phyloP scores from a whole-genome alignment of 2,888 invertebrate species.

The Eupithecia centaureata region DNA sequence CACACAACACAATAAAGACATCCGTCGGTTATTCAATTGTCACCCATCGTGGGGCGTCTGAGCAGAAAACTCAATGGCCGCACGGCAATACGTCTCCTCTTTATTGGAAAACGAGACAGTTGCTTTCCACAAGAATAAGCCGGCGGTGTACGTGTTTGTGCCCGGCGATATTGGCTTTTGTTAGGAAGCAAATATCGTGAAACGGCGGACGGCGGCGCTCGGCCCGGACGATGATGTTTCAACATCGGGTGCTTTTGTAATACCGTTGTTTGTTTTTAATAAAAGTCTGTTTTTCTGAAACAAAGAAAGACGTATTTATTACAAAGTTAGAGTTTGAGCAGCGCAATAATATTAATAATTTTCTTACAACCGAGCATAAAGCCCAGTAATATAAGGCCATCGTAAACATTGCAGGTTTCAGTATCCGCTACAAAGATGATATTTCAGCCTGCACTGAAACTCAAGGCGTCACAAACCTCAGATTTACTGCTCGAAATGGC shows the following conservation, averaged over 20 bases:
- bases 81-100: constrained; percentile 75
- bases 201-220: constrained; percentile 51
- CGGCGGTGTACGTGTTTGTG: constrained; percentile 68
- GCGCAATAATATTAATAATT: background rate
- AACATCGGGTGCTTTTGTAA: constrained; percentile 29
- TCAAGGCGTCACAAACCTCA: constrained; percentile 25
- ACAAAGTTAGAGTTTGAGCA: background rate
- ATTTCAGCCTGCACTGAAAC: constrained; percentile 28
- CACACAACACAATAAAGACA: constrained; percentile 46
- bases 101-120: constrained; percentile 81
- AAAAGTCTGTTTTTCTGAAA: constrained; percentile 18
- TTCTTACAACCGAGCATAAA: background rate
- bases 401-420: background rate
- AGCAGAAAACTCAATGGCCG: constrained; percentile 78
- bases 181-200: constrained; percentile 64
- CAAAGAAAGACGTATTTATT: background rate
- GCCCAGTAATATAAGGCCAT: background rate
- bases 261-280: constrained; percentile 32
- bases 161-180: constrained; percentile 70
- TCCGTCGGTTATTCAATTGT: constrained; percentile 58
- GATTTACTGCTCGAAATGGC: constrained; percentile 26
- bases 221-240: constrained; percentile 43
- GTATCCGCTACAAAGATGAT: constrained; percentile 4
- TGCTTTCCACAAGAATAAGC: constrained; percentile 71
- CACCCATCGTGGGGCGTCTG: constrained; percentile 60